phyloP scores from a whole-genome alignment of 2,797 vertebrate genomes.

The Tokudaia tokunoshimensis region DNA sequence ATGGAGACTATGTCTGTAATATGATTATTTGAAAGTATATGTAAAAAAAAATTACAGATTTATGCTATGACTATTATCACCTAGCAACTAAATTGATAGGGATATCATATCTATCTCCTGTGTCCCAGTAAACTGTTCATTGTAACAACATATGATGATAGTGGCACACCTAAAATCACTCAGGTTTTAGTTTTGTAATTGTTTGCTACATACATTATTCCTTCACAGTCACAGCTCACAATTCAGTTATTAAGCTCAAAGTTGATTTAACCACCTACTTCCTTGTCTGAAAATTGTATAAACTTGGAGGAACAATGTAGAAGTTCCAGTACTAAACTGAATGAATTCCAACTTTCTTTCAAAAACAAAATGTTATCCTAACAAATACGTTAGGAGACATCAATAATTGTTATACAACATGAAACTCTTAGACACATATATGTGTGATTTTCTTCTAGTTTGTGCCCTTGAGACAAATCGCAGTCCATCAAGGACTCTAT shows the following conservation, averaged over 20 bases:
- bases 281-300: neutral
- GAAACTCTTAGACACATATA: neutral
- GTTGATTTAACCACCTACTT: neutral
- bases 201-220: neutral
- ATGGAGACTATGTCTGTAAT: neutral
- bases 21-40: neutral
- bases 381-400: neutral
- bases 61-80: neutral
- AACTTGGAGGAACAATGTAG: neutral
- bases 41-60: neutral
- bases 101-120: neutral
- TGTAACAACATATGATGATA: neutral
- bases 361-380: neutral
- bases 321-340: neutral
- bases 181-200: neutral
- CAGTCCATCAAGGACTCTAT: neutral
- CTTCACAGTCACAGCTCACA: neutral
- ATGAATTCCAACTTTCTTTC: neutral
- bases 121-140: neutral
- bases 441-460: neutral
- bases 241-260: neutral
- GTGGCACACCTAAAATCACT: neutral
- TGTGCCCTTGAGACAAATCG: neutral
- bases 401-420: neutral
- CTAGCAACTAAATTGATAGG: neutral